Evolutionary conservation across 2,113 vertebrate genomes (phyloP), one percentile per base, ranked within the genome.

Genomic region (Odocoileus hemionus): DNA sequence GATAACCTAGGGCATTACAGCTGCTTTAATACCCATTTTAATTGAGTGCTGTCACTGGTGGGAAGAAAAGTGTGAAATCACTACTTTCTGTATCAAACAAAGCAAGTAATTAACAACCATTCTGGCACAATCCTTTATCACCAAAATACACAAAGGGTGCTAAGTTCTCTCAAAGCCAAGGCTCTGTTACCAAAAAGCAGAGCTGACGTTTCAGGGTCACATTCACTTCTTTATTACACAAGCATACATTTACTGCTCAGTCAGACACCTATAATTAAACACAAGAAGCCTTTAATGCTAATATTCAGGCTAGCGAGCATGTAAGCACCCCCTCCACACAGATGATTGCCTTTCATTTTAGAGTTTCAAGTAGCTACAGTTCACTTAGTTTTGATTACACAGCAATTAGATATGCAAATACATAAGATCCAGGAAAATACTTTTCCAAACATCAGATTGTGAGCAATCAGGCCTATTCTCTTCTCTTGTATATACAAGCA

Each of bases 331-430:
- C 95, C 96, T 95, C 97, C 61, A 79, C 94, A 98, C 98, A 98
- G 98, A 99, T 99, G 99, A 99, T 98, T 99, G 98, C 98, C 95
- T 99, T 99, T 98, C 98, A 98, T 98, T 98, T 98, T 96, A 97
- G 92, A 98, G 98, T 98, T 99, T 99, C 96, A 99, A 99, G 98
- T 97, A 98, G 98, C 97, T 98, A 98, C 98, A 98, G 99, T 98
- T 99, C 98, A 98, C 98, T 98, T 99, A 97, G 98, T 99, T 99
- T 98, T 99, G 99, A 99, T 99, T 99, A 98, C 98, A 99, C 39
- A 98, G 98, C 98, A 99, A 99, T 99, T 99, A 99, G 97, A 98
- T 98, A 99, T 99, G 98, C 98, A 99, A 99, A 99, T 99, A 96
- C 3, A 30, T 89, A 89, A 97, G 95, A 98, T 97, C 95, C 57